Evolutionary conservation across 2,797 vertebrate genomes (phyloP).

Genomic region (Smutsia gigantea): DNA sequence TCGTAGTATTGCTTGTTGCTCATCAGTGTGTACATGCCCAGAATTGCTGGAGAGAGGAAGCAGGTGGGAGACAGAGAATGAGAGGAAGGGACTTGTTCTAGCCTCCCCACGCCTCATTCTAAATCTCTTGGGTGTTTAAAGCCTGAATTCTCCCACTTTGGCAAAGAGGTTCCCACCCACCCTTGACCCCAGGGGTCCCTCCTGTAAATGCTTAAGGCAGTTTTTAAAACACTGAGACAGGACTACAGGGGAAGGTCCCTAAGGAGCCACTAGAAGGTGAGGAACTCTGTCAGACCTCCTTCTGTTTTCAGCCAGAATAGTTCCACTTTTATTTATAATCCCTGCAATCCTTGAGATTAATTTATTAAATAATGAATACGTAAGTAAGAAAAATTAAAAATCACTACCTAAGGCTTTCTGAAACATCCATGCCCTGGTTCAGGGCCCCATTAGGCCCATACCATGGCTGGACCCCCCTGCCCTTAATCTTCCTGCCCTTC

Average conservation of each 20-base stretch:
- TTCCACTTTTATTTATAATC: not conserved
- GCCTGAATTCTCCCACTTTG: not conserved
- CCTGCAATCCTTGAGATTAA: conserved; percentile 31
- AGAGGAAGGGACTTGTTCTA: not conserved
- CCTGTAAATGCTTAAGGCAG: not conserved
- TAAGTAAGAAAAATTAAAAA: not conserved
- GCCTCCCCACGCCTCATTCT: not conserved
- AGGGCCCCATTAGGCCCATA: not conserved
- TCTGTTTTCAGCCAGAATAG: not conserved
- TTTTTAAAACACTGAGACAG: not conserved
- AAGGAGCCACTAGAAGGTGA: not conserved
- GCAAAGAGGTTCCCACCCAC: not conserved
- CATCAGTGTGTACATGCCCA: conserved; percentile 99
- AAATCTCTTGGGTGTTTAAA: not conserved
- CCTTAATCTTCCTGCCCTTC: not conserved
- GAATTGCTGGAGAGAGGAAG: conserved; percentile 90
- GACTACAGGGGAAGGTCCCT: not conserved
- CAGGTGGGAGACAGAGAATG: not conserved
- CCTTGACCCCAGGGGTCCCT: not conserved
- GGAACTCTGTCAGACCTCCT: not conserved
- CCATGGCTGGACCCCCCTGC: not conserved
- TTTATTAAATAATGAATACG: not conserved
- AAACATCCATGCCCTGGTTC: not conserved
- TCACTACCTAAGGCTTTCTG: not conserved
- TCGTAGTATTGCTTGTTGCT: conserved; percentile 99